phyloP scores from a whole-genome alignment of 2,113 vertebrate species.

The Etia nguti region DNA sequence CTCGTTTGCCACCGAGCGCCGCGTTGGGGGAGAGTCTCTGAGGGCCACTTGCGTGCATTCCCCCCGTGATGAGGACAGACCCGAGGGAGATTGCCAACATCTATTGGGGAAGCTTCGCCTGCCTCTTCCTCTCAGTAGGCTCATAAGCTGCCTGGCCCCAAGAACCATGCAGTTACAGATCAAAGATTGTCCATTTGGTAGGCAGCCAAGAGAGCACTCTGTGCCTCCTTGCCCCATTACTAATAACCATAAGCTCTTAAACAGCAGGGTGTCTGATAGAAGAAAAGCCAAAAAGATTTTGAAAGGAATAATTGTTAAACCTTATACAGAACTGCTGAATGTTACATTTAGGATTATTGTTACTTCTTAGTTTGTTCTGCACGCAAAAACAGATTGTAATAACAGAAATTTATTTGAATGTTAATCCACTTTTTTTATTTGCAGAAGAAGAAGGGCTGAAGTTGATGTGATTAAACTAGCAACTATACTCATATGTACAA shows the following conservation, averaged over 20 bases:
- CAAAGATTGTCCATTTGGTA: conserved; percentile 65
- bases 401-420: background rate
- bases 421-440: background rate
- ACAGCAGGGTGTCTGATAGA: conserved; percentile 14
- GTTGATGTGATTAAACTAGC: background rate
- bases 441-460: background rate
- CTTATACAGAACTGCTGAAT: background rate
- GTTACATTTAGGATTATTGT: background rate
- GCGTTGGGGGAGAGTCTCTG: conserved; percentile 51
- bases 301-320: conserved; percentile 27
- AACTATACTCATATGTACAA: background rate
- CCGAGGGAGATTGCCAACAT: conserved; percentile 60
- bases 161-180: conserved; percentile 56
- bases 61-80: conserved; percentile 53
- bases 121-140: conserved; percentile 8
- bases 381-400: background rate
- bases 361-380: background rate
- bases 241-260: conserved; percentile 29
- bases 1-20: conserved; percentile 58
- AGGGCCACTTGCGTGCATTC: conserved; percentile 67
- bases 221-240: conserved; percentile 31
- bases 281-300: conserved; percentile 13
- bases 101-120: conserved; percentile 43
- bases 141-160: conserved; percentile 15
- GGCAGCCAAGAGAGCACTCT: conserved; percentile 55